A percentile compares a stretch with the other conserved stretches of the same genome.
Conservation (phyloP, 1,140 invertebrate species). For the Condylostylus longicornis region DNA sequence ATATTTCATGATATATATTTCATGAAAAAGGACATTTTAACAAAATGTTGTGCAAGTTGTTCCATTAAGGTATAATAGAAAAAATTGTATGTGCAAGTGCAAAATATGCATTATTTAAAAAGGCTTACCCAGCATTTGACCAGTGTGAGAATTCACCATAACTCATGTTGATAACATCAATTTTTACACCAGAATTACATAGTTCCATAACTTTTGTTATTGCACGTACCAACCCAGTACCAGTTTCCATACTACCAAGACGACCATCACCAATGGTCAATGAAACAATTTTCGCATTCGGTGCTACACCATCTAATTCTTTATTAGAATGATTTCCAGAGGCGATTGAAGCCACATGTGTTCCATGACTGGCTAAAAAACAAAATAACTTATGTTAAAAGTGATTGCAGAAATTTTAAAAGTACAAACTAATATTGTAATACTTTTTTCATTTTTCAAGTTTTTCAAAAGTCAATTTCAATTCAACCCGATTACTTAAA, state of each 20-base stretch:
- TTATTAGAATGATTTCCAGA: conserved; percentile 80
- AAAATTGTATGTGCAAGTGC: no score
- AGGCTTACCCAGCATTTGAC: conserved; percentile 67
- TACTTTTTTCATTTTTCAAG: no score
- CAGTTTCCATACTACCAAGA: conserved; percentile 89
- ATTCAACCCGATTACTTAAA: not conserved
- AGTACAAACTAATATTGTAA: no score
- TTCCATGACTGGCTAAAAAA: conserved; percentile 75
- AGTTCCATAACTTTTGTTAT: conserved; percentile 74
- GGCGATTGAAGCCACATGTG: conserved; percentile 92
- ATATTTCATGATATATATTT: no score
- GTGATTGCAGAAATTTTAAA: no score
- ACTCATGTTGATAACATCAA: conserved; percentile 95
- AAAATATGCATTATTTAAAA: conserved; percentile 2
- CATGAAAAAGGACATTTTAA: no score
- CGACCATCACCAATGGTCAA: conserved; percentile 83
- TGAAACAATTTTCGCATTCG: conserved; percentile 90
- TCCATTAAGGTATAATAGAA: no score
- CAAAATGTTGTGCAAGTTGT: no score
- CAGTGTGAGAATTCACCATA: conserved; percentile 91
- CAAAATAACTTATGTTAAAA: no score
- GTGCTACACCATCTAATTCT: conserved; percentile 86
- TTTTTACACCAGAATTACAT: conserved; percentile 37
- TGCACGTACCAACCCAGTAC: conserved; percentile 74
- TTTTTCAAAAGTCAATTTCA: not conserved